These are phyloP conservation scores for Manis javanica DNA, from an alignment of 2,797 vertebrate genomes.

Conservation along the genomic window DNA sequence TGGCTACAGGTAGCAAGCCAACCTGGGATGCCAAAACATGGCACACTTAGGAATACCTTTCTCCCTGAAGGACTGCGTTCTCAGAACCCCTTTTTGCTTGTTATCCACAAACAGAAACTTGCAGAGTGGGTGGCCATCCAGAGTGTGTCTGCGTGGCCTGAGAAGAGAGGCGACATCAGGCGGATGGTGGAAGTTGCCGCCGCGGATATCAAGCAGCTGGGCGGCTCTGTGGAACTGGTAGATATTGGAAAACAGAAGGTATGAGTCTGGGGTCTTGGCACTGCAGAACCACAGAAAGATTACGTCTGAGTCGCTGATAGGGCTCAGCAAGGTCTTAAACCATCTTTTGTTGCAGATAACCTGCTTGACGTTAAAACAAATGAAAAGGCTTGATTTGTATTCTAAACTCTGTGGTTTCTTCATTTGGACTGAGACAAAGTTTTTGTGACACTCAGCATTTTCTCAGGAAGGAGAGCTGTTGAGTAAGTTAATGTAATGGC, in stretches of 20 bases:
- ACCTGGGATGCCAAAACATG: neutral
- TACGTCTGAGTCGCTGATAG: too few species aligned
- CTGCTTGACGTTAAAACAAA: neutral
- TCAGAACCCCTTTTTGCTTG: neutral
- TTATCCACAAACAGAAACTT: conserved; percentile 87
- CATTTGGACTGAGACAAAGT: neutral
- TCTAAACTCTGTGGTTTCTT: too few species aligned
- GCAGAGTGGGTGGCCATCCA: conserved; percentile 95
- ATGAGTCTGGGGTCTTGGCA: neutral
- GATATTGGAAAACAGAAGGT: conserved; percentile 95
- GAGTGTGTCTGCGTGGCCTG: conserved; percentile 97
- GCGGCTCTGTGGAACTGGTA: conserved; percentile 92
- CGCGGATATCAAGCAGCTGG: conserved; percentile 92
- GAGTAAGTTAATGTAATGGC: neutral
- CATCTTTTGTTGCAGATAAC: neutral
- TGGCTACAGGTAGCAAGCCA: neutral
- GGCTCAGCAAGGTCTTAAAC: neutral
- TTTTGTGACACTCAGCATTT: neutral
- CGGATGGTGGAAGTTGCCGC: conserved; percentile 96
- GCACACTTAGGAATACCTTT: neutral
- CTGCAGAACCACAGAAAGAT: neutral
- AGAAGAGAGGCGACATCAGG: conserved; percentile 94
- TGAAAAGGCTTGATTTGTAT: neutral
- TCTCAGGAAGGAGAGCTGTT: neutral
- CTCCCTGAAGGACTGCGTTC: neutral